phyloP scores from a whole-genome alignment of 1,140 invertebrate species.

The Cheumatopsyche charites region DNA sequence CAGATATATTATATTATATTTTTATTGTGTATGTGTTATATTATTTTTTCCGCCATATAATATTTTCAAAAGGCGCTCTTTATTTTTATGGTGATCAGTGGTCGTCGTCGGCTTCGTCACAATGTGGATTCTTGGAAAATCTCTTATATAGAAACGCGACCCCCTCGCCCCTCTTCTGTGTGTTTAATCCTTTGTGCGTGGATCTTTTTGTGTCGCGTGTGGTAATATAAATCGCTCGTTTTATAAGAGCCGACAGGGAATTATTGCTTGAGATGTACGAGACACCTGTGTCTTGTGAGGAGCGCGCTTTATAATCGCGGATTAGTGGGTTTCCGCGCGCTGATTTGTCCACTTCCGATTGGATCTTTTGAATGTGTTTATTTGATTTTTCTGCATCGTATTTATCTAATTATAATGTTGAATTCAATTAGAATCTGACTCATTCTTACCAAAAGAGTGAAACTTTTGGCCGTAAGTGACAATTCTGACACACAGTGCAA shows the following conservation, averaged over 20 bases:
- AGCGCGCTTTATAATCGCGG: too few species aligned
- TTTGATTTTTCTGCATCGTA: too few species aligned
- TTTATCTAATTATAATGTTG: too few species aligned
- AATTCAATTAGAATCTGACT: too few species aligned
- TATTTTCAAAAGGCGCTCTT: conserved; percentile 38
- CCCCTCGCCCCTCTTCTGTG: not conserved
- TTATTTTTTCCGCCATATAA: conserved; percentile 26
- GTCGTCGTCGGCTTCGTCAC: conserved; percentile 11
- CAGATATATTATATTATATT: conserved; percentile 43
- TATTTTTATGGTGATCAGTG: conserved; percentile 46
- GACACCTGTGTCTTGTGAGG: too few species aligned
- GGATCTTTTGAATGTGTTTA: too few species aligned
- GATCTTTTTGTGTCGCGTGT: not conserved
- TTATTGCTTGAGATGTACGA: not conserved
- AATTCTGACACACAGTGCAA: too few species aligned
- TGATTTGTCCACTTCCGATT: too few species aligned
- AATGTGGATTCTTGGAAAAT: conserved; percentile 40
- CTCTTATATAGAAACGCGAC: conserved; percentile 18
- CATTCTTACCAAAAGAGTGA: too few species aligned
- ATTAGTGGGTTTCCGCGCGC: too few species aligned
- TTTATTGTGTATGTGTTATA: not conserved
- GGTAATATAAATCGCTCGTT: conserved; percentile 15
- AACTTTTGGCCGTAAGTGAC: too few species aligned
- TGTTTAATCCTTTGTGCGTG: not conserved
- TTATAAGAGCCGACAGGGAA: not conserved